These are phyloP conservation scores for Enoplosus armatus DNA, from an alignment of 2,797 vertebrate genomes.

Conservation along the genomic window DNA sequence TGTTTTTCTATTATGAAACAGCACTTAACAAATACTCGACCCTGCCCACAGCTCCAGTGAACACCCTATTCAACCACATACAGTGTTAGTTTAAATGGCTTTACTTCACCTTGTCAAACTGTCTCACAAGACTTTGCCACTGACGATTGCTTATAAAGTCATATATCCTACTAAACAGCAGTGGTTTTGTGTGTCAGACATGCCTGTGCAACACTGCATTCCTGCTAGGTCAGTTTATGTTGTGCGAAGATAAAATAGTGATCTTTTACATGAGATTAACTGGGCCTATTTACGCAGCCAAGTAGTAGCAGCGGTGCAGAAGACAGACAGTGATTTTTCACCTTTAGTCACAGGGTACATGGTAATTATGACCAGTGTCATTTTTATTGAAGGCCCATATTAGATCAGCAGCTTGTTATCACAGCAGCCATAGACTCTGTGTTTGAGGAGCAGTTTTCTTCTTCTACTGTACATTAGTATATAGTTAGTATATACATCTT, in stretches of 20 bases:
- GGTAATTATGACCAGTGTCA: not conserved
- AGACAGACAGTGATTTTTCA: slow-evolving; percentile 12
- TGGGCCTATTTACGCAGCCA: not conserved
- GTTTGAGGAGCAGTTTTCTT: slow-evolving; percentile 16
- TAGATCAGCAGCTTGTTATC: slow-evolving; percentile 33
- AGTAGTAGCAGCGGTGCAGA: slow-evolving; percentile 4
- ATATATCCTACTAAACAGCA: slow-evolving; percentile 3
- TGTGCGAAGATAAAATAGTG: slow-evolving; percentile 36
- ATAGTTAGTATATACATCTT: slow-evolving; percentile 12
- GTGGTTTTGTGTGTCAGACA: not conserved
- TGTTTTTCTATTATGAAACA: slow-evolving; percentile 40
- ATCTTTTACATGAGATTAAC: slow-evolving; percentile 28
- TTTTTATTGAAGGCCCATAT: slow-evolving; percentile 8
- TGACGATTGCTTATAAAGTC: not conserved
- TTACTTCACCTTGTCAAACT: not conserved
- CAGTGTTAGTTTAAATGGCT: slow-evolving; percentile 23
- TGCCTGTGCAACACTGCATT: slow-evolving; percentile 31
- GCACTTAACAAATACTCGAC: slow-evolving; percentile 20
- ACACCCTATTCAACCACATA: slow-evolving; percentile 23
- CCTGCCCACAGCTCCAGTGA: slow-evolving; percentile 32
- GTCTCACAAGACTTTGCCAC: slow-evolving; percentile 28
- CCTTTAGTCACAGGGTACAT: slow-evolving; percentile 20
- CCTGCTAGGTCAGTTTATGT: slow-evolving; percentile 33
- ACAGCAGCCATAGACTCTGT: not conserved
- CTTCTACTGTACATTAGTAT: slow-evolving; percentile 12